These are phyloP conservation scores for Anarrhichthys ocellatus DNA, from an alignment of 2,113 vertebrate species.

Conservation along the genomic window DNA sequence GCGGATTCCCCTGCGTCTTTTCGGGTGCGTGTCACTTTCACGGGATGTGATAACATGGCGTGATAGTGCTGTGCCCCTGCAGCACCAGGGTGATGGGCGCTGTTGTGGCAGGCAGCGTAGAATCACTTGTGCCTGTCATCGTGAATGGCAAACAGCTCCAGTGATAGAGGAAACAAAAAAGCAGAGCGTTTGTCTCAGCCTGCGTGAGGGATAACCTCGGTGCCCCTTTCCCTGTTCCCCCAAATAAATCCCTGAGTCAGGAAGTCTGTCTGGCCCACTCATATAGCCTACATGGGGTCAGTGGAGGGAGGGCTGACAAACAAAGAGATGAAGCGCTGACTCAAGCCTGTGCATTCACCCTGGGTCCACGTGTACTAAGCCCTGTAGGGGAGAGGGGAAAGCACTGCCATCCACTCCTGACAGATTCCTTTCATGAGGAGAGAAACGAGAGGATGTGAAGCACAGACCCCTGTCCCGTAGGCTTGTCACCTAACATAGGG, in stretches of 20 bases:
- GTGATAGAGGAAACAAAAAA: conserved; percentile 37
- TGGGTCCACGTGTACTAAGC: conserved; percentile 53
- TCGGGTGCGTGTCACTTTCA: background rate
- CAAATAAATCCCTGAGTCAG: conserved; percentile 82
- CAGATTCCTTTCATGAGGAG: conserved; percentile 60
- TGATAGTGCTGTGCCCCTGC: conserved; percentile 34
- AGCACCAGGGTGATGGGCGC: conserved; percentile 29
- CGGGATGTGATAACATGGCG: conserved; percentile 36
- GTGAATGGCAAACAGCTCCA: conserved; percentile 43
- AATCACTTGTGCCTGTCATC: conserved; percentile 57
- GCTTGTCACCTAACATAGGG: conserved; percentile 51
- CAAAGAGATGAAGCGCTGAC: conserved; percentile 81
- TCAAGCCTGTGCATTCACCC: conserved; percentile 68
- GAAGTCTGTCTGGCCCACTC: conserved; percentile 77
- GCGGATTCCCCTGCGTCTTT: conserved; percentile 4
- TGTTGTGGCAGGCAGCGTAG: conserved; percentile 21
- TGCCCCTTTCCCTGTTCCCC: conserved; percentile 40
- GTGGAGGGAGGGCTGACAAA: conserved; percentile 50
- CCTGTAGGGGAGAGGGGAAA: conserved; percentile 57
- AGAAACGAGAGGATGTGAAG: conserved; percentile 59
- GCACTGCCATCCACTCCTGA: conserved; percentile 46
- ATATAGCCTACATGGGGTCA: conserved; percentile 62
- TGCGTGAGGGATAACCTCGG: conserved; percentile 36
- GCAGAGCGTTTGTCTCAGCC: conserved; percentile 38
- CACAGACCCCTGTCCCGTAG: conserved; percentile 40